These are phyloP conservation scores for Phylloscopus trochiloides DNA, from an alignment of 2,113 vertebrate species.

Conservation along the genomic window DNA sequence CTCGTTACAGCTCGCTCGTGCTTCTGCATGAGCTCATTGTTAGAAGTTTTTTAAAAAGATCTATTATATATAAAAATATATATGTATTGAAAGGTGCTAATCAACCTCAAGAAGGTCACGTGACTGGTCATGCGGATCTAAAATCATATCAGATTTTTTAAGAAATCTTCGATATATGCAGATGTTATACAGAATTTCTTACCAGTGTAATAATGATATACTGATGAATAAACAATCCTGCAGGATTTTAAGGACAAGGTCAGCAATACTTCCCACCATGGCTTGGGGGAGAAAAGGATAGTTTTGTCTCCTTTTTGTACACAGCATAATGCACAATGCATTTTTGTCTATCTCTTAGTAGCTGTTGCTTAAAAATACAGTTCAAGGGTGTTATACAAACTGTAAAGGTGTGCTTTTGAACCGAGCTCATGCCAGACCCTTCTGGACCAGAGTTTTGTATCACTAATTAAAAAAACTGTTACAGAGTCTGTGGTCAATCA, in stretches of 20 bases:
- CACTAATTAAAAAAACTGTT: slow-evolving; percentile 64
- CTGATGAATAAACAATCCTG: slow-evolving; percentile 87
- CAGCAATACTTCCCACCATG: slow-evolving; percentile 88
- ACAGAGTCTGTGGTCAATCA: slow-evolving; percentile 65
- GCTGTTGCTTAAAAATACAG: slow-evolving; percentile 70
- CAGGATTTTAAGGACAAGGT: slow-evolving; percentile 98
- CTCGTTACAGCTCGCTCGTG: slow-evolving; percentile 85
- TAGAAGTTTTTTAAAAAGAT: slow-evolving; percentile 78
- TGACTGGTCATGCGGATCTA: slow-evolving; percentile 99
- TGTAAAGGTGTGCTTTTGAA: slow-evolving; percentile 71
- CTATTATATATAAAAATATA: slow-evolving; percentile 83
- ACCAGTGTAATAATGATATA: slow-evolving; percentile 91
- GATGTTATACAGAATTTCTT: slow-evolving; percentile 99
- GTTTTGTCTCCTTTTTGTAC: slow-evolving; percentile 82
- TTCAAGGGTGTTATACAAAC: slow-evolving; percentile 73
- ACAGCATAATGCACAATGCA: slow-evolving; percentile 77
- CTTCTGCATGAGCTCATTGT: slow-evolving; percentile 80
- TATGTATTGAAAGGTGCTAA: slow-evolving; percentile 97
- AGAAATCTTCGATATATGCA: slow-evolving; percentile 98
- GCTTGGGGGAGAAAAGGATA: slow-evolving; percentile 87
- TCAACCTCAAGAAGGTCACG: slow-evolving; percentile 94
- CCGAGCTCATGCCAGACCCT: slow-evolving; percentile 57
- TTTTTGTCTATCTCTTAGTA: slow-evolving; percentile 76
- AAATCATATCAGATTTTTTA: slow-evolving; percentile 94
- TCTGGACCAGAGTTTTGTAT: slow-evolving; percentile 62